A percentile compares a stretch with the other conserved stretches of the same genome.
Conservation (phyloP, 2,888 invertebrate genomes). For the Diploptera punctata region DNA sequence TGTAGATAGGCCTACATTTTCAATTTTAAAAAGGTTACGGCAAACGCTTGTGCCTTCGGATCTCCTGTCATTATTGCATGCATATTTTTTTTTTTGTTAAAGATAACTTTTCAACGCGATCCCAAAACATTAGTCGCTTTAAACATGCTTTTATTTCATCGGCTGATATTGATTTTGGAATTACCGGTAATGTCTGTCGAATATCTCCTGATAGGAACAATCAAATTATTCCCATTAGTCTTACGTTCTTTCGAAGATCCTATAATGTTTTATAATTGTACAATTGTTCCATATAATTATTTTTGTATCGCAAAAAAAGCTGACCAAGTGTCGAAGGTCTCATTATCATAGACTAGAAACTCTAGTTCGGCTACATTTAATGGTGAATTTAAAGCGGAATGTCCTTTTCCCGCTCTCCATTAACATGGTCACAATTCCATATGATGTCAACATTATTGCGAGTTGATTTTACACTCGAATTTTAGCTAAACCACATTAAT, state of each 20-base stretch:
- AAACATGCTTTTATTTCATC: too few relatives aligned
- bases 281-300: constrained; percentile 5
- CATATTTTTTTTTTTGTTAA: neutral
- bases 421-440: neutral
- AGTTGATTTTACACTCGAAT: neutral
- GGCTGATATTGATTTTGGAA: neutral
- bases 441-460: neutral
- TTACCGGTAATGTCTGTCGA: neutral
- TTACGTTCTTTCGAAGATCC: neutral
- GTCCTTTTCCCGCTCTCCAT: constrained; percentile 11
- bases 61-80: constrained; percentile 14
- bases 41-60: neutral
- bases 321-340: neutral
- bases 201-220: neutral
- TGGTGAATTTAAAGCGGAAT: constrained; percentile 3
- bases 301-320: constrained; percentile 10
- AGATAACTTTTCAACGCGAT: too few relatives aligned
- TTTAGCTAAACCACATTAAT: constrained; percentile 10
- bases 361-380: constrained; percentile 2
- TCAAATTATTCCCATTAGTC: too few relatives aligned
- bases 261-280: constrained; percentile 7
- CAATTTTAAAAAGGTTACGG: neutral
- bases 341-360: constrained; percentile 6
- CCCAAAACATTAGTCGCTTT: too few relatives aligned
- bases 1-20: neutral